These are phyloP conservation scores for Drosophila prolongata DNA, from an alignment of 2,888 invertebrate genomes.

Conservation along the genomic window DNA sequence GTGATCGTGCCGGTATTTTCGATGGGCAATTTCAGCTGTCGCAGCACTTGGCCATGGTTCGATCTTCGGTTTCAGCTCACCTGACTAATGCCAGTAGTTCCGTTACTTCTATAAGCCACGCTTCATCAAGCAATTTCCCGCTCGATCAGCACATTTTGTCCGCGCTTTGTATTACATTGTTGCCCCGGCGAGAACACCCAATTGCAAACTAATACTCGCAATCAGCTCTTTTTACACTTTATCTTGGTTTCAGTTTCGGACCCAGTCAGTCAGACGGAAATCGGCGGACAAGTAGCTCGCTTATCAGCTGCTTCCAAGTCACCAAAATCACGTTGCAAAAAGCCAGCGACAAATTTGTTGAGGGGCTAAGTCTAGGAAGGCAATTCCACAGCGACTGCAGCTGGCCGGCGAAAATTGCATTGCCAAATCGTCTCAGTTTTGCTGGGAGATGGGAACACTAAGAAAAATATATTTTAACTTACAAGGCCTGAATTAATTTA, in stretches of 20 bases:
- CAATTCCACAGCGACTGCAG: conserved; percentile 9
- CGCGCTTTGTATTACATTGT: conserved; percentile 61
- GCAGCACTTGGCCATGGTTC: conserved; percentile 24
- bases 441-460: background rate
- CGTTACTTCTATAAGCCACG: conserved; percentile 69
- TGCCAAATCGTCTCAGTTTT: conserved; percentile 29
- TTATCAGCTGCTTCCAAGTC: conserved; percentile 49
- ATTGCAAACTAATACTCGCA: conserved; percentile 27
- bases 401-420: conserved; percentile 44
- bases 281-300: conserved; percentile 31
- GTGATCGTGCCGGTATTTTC: conserved; percentile 47
- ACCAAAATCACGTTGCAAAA: conserved; percentile 61
- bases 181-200: conserved; percentile 5
- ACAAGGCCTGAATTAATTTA: too few species aligned
- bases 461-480: too few species aligned
- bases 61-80: conserved; percentile 26
- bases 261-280: conserved; percentile 24
- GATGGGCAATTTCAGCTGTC: conserved; percentile 30
- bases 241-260: conserved; percentile 5
- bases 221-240: conserved; percentile 58
- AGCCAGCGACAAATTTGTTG: conserved; percentile 49
- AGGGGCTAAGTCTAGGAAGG: conserved; percentile 1
- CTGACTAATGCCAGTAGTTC: conserved; percentile 37
- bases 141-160: conserved; percentile 65
- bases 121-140: conserved; percentile 70